These are phyloP conservation scores for Hydrotaea cyrtoneurina DNA, from an alignment of 2,888 invertebrate species.

Conservation along the genomic window DNA sequence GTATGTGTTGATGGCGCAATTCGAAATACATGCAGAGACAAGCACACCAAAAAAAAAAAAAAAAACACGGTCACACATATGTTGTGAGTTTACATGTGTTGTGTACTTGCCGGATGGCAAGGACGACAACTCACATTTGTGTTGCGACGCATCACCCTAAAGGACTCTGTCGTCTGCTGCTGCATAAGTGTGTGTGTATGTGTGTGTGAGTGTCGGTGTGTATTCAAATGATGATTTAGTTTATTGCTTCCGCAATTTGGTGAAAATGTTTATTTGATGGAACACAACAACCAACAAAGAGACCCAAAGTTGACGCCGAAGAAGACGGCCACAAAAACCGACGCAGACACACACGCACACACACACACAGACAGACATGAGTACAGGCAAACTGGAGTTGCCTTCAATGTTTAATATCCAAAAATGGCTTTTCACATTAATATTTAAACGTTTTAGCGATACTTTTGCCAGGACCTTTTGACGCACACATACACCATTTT, in stretches of 20 bases:
- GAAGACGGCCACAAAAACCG: background rate
- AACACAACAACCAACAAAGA: slow-evolving; percentile 5
- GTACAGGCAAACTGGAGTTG: no score
- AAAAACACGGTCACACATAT: background rate
- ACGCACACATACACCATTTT: background rate
- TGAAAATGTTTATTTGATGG: slow-evolving; percentile 58
- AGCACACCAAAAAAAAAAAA: no score
- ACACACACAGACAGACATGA: background rate
- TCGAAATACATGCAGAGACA: background rate
- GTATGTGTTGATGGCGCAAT: background rate
- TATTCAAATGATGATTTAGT: slow-evolving; percentile 63
- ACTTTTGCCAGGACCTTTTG: slow-evolving; percentile 7
- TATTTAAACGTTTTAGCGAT: slow-evolving; percentile 54
- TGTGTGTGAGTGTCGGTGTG: slow-evolving; percentile 2
- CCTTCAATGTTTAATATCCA: slow-evolving; percentile 49
- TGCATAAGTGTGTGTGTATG: background rate
- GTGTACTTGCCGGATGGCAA: background rate
- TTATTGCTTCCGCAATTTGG: slow-evolving; percentile 64
- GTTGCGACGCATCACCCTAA: background rate
- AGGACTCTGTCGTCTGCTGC: background rate
- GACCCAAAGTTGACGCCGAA: background rate
- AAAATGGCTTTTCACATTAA: slow-evolving; percentile 56
- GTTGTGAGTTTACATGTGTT: slow-evolving; percentile 31
- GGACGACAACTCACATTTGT: background rate
- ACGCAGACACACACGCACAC: background rate